Conservation (phyloP, 2,888 invertebrate genomes). For the Augochlorella aurata region DNA sequence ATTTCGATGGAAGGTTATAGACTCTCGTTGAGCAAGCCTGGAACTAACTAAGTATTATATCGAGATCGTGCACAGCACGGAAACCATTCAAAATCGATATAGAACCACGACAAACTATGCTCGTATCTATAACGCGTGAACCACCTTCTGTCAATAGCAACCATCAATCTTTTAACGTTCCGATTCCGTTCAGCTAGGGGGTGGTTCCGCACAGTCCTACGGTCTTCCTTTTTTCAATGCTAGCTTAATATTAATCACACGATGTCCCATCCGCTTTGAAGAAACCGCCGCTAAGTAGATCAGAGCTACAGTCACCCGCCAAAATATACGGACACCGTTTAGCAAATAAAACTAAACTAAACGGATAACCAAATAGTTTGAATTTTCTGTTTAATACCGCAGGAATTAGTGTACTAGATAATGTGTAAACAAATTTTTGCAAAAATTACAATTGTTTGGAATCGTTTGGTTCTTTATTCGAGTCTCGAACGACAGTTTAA, state of each 20-base stretch:
- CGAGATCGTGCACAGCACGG: not conserved
- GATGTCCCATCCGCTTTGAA: not conserved
- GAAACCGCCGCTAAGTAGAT: not conserved
- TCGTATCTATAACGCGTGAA: conserved; percentile 27
- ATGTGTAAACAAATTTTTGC: too few relatives aligned
- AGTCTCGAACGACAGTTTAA: too few relatives aligned
- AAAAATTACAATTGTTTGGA: too few relatives aligned
- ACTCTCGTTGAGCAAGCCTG: conserved; percentile 6
- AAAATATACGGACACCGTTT: too few relatives aligned
- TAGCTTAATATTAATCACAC: not conserved
- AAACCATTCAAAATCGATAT: conserved; percentile 24
- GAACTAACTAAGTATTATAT: not conserved
- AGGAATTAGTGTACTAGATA: too few relatives aligned
- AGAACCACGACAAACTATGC: not conserved
- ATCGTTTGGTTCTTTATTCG: too few relatives aligned
- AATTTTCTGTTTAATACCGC: too few relatives aligned
- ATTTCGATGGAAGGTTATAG: conserved; percentile 6
- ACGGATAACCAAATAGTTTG: too few relatives aligned
- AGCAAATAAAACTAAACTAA: too few relatives aligned
- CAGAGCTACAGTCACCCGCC: not conserved
- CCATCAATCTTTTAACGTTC: conserved; percentile 44
- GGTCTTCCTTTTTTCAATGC: not conserved
- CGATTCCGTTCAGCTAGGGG: not conserved
- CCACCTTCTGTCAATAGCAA: conserved; percentile 20
- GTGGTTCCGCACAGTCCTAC: not conserved